Percentiles rank a stretch among this genome's conserved stretches.
Evolutionary conservation across 2,888 invertebrate species (phyloP).

Genomic region (Lobophora halterata): DNA sequence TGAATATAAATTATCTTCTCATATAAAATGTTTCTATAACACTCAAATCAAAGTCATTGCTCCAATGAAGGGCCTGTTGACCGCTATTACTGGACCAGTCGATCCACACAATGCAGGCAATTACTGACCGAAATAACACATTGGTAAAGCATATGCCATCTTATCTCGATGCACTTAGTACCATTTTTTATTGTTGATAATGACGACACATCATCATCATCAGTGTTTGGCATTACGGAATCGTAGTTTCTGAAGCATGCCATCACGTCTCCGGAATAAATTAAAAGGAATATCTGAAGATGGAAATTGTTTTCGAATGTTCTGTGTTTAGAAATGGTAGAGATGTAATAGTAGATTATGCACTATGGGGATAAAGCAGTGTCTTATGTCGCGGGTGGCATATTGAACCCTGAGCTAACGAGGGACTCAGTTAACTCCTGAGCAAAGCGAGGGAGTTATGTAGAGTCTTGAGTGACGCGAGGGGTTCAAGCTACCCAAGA

Average conservation of each 20-base stretch:
- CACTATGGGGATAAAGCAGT: too few species aligned
- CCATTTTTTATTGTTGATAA: conserved; percentile 1
- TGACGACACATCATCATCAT: background rate
- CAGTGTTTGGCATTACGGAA: conserved; percentile 26
- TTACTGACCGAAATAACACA: conserved; percentile 32
- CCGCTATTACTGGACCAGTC: conserved; percentile 35
- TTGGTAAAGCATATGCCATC: conserved; percentile 6
- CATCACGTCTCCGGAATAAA: conserved; percentile 20
- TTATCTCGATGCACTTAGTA: conserved; percentile 11
- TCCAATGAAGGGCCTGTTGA: conserved; percentile 29
- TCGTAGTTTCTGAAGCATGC: conserved; percentile 27
- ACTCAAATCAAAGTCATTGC: conserved; percentile 25
- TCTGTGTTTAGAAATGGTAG: too few species aligned
- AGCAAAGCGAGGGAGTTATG: too few species aligned
- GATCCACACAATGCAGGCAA: conserved; percentile 50
- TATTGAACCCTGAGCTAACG: too few species aligned
- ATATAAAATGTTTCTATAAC: conserved; percentile 23
- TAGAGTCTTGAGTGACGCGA: too few species aligned
- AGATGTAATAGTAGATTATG: too few species aligned
- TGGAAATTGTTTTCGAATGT: conserved; percentile 9
- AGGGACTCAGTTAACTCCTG: too few species aligned
- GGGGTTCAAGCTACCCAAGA: too few species aligned
- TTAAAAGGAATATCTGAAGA: conserved; percentile 15
- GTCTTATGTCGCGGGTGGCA: too few species aligned
- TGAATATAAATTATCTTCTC: conserved; percentile 25